phyloP scores from a whole-genome alignment of 2,888 invertebrate genomes.

The Folsomia candida region DNA sequence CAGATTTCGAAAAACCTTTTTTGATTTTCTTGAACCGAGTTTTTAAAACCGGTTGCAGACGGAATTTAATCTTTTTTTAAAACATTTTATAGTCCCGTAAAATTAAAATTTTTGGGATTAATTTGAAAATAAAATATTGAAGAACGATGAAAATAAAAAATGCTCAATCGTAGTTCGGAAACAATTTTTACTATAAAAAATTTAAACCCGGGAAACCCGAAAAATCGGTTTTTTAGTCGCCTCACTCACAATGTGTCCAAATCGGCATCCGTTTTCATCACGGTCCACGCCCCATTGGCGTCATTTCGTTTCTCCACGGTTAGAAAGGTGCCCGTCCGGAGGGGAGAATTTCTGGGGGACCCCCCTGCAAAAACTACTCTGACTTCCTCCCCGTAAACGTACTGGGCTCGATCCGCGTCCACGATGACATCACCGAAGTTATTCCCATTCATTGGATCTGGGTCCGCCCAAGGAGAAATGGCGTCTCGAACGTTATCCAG shows the following conservation, averaged over 20 bases:
- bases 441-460: background rate
- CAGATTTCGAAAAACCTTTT: no score
- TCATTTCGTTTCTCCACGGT: background rate
- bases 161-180: no score
- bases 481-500: background rate
- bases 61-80: no score
- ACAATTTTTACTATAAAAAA: no score
- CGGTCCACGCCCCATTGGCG: background rate
- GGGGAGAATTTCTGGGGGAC: background rate
- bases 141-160: no score
- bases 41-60: no score
- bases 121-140: no score
- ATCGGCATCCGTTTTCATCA: background rate
- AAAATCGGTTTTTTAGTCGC: no score
- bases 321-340: background rate
- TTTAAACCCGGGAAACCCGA: no score
- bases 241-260: background rate
- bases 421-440: background rate
- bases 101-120: no score
- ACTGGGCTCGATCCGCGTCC: background rate
- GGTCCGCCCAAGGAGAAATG: background rate
- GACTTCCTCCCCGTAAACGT: background rate
- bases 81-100: no score
- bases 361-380: background rate
- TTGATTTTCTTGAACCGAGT: no score